Percentiles rank a stretch among this genome's conserved stretches.
Conservation (phyloP, 2,888 invertebrate genomes). For the Altica lythri region DNA sequence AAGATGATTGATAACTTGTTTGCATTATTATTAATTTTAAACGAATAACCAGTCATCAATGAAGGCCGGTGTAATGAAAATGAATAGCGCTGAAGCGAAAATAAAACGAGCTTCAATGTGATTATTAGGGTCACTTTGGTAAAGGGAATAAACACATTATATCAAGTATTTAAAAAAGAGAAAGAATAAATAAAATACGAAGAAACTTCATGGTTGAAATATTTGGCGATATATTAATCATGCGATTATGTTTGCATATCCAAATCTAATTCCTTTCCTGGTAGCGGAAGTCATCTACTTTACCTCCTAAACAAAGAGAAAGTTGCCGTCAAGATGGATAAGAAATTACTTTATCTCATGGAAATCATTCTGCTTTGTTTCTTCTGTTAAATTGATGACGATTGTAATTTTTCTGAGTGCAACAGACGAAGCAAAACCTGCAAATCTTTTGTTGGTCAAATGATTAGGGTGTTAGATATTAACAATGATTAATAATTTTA, state of each 20-base stretch:
- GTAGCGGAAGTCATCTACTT: slow-evolving; percentile 35
- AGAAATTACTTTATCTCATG: slow-evolving; percentile 29
- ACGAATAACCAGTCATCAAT: slow-evolving; percentile 11
- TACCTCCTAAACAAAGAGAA: slow-evolving; percentile 33
- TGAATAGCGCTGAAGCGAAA: not conserved
- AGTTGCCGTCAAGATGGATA: slow-evolving; percentile 31
- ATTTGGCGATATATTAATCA: slow-evolving; percentile 25
- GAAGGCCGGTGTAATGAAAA: slow-evolving; percentile 9
- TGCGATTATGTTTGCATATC: slow-evolving; percentile 37
- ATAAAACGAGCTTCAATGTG: not conserved
- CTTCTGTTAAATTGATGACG: slow-evolving; percentile 29
- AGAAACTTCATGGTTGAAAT: not conserved
- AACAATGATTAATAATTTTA: too few relatives aligned
- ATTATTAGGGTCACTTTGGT: slow-evolving; percentile 1
- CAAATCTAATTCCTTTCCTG: slow-evolving; percentile 36
- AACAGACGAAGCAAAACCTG: slow-evolving; percentile 3
- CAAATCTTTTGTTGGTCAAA: too few relatives aligned
- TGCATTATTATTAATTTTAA: slow-evolving; percentile 14
- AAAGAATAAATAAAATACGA: too few relatives aligned
- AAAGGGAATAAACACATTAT: too few relatives aligned
- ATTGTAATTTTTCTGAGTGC: slow-evolving; percentile 17
- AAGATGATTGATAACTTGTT: slow-evolving; percentile 20
- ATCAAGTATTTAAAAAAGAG: too few relatives aligned
- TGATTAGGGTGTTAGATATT: too few relatives aligned
- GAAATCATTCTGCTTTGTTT: slow-evolving; percentile 30